Evolutionary conservation across 1,140 invertebrate species (phyloP).

Genomic region (Eufriesea mexicana): DNA sequence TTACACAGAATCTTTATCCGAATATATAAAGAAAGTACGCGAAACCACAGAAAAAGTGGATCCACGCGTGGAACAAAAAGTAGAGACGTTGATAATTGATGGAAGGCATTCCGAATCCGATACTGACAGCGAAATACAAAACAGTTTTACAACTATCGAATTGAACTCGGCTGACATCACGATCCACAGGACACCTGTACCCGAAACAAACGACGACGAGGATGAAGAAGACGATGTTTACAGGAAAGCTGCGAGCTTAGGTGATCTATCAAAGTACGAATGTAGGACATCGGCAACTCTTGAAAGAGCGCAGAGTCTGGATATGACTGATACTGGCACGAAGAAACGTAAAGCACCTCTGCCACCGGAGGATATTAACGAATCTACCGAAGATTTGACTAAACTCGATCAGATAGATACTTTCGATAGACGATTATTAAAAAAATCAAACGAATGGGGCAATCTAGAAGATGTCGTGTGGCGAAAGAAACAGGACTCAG

Average conservation of each 20-base stretch:
- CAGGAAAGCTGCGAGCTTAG: constrained; percentile 90
- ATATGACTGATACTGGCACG: constrained; percentile 88
- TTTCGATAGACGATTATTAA: constrained; percentile 86
- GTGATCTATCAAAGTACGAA: constrained; percentile 90
- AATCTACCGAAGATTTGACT: constrained; percentile 84
- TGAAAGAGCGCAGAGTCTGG: constrained; percentile 91
- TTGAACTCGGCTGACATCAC: constrained; percentile 89
- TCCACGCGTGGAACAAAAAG: constrained; percentile 55
- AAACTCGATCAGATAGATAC: constrained; percentile 86
- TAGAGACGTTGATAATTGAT: constrained; percentile 57
- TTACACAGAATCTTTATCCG: constrained; percentile 69
- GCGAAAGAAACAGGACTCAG: constrained; percentile 67
- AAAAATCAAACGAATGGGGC: constrained; percentile 89
- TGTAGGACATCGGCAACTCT: constrained; percentile 84
- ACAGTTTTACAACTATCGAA: constrained; percentile 85
- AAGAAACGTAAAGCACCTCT: constrained; percentile 87
- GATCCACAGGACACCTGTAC: constrained; percentile 86
- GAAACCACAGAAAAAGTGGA: constrained; percentile 63
- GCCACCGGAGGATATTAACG: constrained; percentile 83
- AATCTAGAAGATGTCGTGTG: constrained; percentile 89
- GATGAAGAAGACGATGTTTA: constrained; percentile 85
- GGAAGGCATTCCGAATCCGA: constrained; percentile 82
- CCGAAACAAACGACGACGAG: constrained; percentile 82
- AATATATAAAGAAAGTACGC: constrained; percentile 66
- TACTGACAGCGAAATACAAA: constrained; percentile 80